Percentiles rank a stretch among this genome's conserved stretches.
phyloP scores from a whole-genome alignment of 1,140 invertebrate genomes.

The Thaumatotibia leucotreta region DNA sequence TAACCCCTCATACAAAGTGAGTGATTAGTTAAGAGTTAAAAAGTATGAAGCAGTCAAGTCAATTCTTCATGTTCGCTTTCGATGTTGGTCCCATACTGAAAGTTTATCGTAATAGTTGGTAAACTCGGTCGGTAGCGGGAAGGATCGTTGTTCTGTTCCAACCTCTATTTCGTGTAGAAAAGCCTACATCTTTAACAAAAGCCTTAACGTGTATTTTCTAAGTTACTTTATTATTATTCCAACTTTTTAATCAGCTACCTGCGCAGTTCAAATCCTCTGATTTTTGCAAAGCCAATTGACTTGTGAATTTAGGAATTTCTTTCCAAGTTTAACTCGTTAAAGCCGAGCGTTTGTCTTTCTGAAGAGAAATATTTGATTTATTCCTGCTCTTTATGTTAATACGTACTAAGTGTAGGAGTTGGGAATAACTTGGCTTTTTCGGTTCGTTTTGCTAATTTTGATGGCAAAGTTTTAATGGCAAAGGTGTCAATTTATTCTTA shows the following conservation, averaged over 20 bases:
- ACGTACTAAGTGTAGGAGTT: background rate
- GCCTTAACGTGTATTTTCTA: background rate
- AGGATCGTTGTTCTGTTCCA: too few species aligned
- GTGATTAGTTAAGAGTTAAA: too few species aligned
- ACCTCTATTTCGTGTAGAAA: too few species aligned
- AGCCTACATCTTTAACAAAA: background rate
- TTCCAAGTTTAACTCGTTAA: conserved; percentile 13
- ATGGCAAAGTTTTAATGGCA: background rate
- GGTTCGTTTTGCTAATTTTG: background rate
- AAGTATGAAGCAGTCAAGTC: too few species aligned
- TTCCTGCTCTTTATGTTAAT: background rate
- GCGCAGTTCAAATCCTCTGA: background rate
- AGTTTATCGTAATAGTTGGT: too few species aligned
- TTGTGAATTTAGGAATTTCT: conserved; percentile 6
- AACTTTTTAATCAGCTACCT: background rate
- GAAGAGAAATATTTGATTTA: conserved; percentile 13
- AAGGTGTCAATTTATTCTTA: background rate
- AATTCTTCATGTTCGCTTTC: too few species aligned
- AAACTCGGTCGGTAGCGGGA: too few species aligned
- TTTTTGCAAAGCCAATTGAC: conserved; percentile 10
- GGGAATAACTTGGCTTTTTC: background rate
- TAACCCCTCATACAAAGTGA: too few species aligned
- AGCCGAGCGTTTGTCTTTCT: background rate
- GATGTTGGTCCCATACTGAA: too few species aligned
- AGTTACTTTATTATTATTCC: background rate